These are phyloP conservation scores for Pangasius macronema DNA, from an alignment of 2,797 vertebrate species.

Conservation along the genomic window DNA sequence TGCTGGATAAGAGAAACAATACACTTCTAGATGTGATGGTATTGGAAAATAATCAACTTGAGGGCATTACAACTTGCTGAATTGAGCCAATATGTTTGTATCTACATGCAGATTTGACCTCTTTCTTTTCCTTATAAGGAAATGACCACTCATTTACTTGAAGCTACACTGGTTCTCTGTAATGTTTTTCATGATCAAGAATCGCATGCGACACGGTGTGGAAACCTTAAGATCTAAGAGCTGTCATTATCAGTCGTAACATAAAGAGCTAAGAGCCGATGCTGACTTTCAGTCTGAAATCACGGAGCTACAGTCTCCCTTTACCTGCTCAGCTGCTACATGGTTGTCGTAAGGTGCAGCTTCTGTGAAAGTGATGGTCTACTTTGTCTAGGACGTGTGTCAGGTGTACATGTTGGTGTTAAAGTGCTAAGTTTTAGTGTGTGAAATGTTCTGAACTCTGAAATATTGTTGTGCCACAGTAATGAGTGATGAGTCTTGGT, in stretches of 20 bases:
- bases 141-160: not conserved
- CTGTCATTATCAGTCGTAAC: not conserved
- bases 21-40: not conserved
- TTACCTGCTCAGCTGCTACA: slow-evolving; percentile 41
- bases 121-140: not conserved
- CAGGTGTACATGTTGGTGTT: slow-evolving; percentile 65
- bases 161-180: not conserved
- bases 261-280: slow-evolving; percentile 8
- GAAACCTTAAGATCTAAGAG: not conserved
- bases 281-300: slow-evolving; percentile 12
- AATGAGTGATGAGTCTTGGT: slow-evolving; percentile 32
- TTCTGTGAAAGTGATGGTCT: slow-evolving; percentile 38
- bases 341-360: slow-evolving; percentile 32
- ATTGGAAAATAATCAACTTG: not conserved
- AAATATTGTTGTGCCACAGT: slow-evolving; percentile 46
- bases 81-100: not conserved
- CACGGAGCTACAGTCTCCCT: slow-evolving; percentile 32
- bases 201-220: not conserved
- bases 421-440: slow-evolving; percentile 50
- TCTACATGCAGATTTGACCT: not conserved
- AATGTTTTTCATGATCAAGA: not conserved
- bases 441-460: slow-evolving; percentile 44
- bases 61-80: not conserved
- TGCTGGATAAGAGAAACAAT: not conserved
- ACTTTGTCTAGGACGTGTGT: slow-evolving; percentile 62